Evolutionary conservation across 2,113 vertebrate genomes (phyloP), one percentile per base, ranked within the genome.

Genomic region (Oreotrochilus melanogaster): DNA sequence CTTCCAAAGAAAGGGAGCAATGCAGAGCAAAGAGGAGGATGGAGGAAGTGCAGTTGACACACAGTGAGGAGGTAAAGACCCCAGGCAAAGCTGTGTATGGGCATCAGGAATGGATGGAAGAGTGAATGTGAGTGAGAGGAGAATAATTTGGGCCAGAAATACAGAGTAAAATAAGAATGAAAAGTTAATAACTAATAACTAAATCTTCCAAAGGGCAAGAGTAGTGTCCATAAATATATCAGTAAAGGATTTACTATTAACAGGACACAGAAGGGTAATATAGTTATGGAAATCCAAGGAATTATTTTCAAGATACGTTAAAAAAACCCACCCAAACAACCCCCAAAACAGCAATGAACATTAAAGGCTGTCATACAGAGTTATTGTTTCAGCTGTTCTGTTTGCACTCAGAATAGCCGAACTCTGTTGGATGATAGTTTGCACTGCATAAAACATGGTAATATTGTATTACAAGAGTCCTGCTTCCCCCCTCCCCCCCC

Each of bases 401-500:
- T 35, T 50, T 62, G 18, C 27, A 43, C 6, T 50, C 11, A 43
- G 9, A 37, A 37, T 8, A 7, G 7, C 14, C 69, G 54, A 62
- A n/a, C 27, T 37, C 27, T 62, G 22, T 35, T 54, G 22, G 10
- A 14, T 28, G 30, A 28, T n/a, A 47, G 23, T 33, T 65, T 1
- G 2, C 17, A 23, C 8, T 37, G 7, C 42, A 22, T 53, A 18
- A 43, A 28, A 50, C 6, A 4, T 54, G 27, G 4, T 22, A 42
- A 31, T 25, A 18, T 19, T 19, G 11, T 50, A 33, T 42, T 47
- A 28, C n/a, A 74, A 35, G 18, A 48, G 10, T 57, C 27, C 23
- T 80, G 14, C 14, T 65, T 10, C 10, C 19, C 4, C 11, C 5
- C 15, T 5, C 5, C 7, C 6, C 2, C 11, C 3, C 6, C 8